Base-by-base conservation (phyloP, 2,797 vertebrate species). In the Tenualosa ilisha region DNA sequence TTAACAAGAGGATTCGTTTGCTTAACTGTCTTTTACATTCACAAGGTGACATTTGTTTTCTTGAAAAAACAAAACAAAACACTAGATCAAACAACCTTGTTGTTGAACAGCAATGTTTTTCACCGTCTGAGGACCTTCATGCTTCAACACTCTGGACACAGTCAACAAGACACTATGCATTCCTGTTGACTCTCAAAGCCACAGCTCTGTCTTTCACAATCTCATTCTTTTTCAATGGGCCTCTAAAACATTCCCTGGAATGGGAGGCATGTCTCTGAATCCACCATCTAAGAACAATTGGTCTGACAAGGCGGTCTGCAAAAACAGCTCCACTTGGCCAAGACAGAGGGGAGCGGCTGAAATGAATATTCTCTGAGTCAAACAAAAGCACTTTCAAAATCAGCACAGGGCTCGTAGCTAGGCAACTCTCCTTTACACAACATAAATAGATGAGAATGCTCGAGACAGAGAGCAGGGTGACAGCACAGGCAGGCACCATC, bases 331-430 rank as follows among this genome's bases (percentile, higher is more conserved):
- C 83, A 85, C 68, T 65, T 84, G 85, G 83, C 86, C 82, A 84
- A 22, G 81, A 88, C n/a, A 43, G 83, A 84, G 83, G 61, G 86
- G 75, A 86, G 83, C 43, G 17, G 51, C 61, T 89, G 79, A 91
- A 89, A 88, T 85, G 4, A 89, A 91, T 87, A 87, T 89, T 89
- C 50, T 88, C 86, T 85, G 88, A 91, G 81, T 90, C 75, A 90
- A 88, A 89, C 85, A 89, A 88, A 91, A 91, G 89, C 89, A 87
- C 86, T 88, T 86, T 59, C 56, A 89, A 86, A 90, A 88, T 93
- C 83, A 88, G 83, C 88, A 92, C 37, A 6, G 83, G 82, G 53
- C 86, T 86, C n/a, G 91, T 94, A 92, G 89, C 93, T 88, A 85
- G 37, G 92, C 91, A 93, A 93, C 91, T 84, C 26, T 53, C 84